Evolutionary conservation across 2,113 vertebrate genomes (phyloP).

Genomic region (Bubo bubo): DNA sequence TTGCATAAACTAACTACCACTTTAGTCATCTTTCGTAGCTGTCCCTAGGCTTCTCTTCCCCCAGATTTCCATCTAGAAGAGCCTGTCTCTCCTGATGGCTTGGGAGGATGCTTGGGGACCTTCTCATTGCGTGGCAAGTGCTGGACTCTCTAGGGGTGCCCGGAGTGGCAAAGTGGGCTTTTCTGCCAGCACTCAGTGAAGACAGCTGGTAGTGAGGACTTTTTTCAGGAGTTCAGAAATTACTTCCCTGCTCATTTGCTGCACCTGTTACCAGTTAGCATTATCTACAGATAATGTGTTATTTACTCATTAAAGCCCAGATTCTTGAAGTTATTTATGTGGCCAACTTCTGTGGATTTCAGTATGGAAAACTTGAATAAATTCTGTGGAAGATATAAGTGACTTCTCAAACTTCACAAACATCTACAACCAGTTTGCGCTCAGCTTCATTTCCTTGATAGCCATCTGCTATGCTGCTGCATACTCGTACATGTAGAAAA

Average conservation of each 20-base stretch:
- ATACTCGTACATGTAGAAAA: neutral
- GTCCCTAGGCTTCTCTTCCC: neutral
- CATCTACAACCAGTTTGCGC: neutral
- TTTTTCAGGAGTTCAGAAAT: neutral
- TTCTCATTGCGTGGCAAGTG: neutral
- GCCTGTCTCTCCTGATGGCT: neutral
- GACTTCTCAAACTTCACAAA: neutral
- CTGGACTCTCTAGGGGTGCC: neutral
- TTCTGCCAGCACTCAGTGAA: neutral
- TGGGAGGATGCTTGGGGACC: neutral
- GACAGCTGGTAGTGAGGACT: neutral
- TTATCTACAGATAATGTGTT: neutral
- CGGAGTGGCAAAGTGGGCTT: neutral
- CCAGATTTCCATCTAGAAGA: neutral
- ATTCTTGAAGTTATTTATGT: neutral
- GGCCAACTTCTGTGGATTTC: neutral
- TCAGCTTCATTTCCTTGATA: neutral
- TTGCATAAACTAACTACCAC: neutral
- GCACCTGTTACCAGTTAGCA: neutral
- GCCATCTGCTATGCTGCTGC: neutral
- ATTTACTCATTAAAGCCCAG: neutral
- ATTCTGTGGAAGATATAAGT: neutral
- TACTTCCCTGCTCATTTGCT: neutral
- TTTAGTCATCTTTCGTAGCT: neutral
- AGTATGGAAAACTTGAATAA: neutral